Percentiles rank a stretch among this genome's conserved stretches.
Evolutionary conservation across 1,140 invertebrate genomes (phyloP).

Genomic region (Drosophila hydei): DNA sequence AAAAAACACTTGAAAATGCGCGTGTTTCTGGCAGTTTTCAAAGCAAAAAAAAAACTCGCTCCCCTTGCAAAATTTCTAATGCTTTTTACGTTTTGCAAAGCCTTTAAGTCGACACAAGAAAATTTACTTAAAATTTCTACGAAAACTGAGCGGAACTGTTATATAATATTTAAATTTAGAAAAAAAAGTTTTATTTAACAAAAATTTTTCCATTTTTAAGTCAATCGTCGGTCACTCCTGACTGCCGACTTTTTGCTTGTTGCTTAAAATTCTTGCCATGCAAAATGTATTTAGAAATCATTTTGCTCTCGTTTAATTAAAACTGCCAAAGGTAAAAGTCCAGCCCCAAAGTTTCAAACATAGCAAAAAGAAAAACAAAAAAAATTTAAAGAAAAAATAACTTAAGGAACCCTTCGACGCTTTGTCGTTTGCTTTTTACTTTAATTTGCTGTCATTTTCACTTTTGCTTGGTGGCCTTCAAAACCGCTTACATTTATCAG

Average conservation of each 20-base stretch:
- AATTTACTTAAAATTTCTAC: not conserved
- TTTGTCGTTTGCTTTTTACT: slow-evolving; percentile 50
- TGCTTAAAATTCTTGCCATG: slow-evolving; percentile 49
- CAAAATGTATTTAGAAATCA: slow-evolving; percentile 56
- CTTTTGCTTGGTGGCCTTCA: slow-evolving; percentile 50
- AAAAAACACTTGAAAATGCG: slow-evolving; percentile 62
- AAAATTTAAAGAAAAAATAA: not conserved
- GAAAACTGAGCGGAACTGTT: too few relatives aligned
- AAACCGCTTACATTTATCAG: slow-evolving; percentile 63
- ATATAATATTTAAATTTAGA: too few relatives aligned
- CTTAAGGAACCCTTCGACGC: slow-evolving; percentile 4
- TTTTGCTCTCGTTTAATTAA: slow-evolving; percentile 70
- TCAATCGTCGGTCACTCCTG: too few relatives aligned
- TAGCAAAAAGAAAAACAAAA: slow-evolving; percentile 24
- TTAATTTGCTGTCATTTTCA: slow-evolving; percentile 78
- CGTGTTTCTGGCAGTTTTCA: slow-evolving; percentile 71
- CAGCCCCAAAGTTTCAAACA: slow-evolving; percentile 17
- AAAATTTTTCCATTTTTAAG: too few relatives aligned
- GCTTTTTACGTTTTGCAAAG: slow-evolving; percentile 7
- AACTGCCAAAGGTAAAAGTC: slow-evolving; percentile 57
- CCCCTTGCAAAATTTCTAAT: slow-evolving; percentile 14
- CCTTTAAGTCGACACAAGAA: slow-evolving; percentile 9
- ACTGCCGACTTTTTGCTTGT: too few relatives aligned
- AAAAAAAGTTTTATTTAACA: too few relatives aligned
- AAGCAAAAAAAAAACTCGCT: slow-evolving; percentile 18